Evolutionary conservation across 2,888 invertebrate species (phyloP), one percentile per base, ranked within the genome.

Genomic region (Cantharis lateralis): DNA sequence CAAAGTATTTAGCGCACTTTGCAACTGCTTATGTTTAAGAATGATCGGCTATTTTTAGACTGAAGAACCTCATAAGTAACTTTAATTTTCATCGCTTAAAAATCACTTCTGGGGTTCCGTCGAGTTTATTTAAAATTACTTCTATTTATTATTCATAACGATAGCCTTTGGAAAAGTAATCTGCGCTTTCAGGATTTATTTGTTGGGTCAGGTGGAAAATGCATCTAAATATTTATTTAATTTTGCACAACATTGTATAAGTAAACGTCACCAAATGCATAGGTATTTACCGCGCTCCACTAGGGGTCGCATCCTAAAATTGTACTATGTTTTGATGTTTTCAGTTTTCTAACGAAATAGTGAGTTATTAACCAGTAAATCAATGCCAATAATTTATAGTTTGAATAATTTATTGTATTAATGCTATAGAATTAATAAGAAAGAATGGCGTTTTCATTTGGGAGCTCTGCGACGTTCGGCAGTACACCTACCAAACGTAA

Each of bases 391-490:
- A 48, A n/a, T n/a, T 48, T 7, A 48, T 48, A 48, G 48, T 48
- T 7, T n/a, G 7, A 48, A 3, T 28, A 32, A n/a, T 24, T 24
- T 24, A 24, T n/a, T 48, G n/a, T 48, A 7, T 48, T 48, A 48
- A 48, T n/a, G n/a, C n/a, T 9, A 1, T 4, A 48, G 4, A n/a
- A 48, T n/a, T 48, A 48, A 48, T 48, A 1, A 28, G 26, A 24
- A 71, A 77, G 69, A 72, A 85, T 85, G 85, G 82, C 86, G 66
- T 87, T 86, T 81, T 81, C 79, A 68, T 87, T 87, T 82, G 87
- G 87, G 73, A 83, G 64, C 79, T 78, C 84, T 15, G 72, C 84
- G 16, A 80, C 84, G 10, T 85, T 85, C 82, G 85, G 84, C 16
- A 80, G 76, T 68, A 76, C 83, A 15, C 77, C 82, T 28, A 78